A percentile compares a stretch with the other conserved stretches of the same genome.
These are phyloP conservation scores for Kryphioiulus occultus DNA, from an alignment of 2,888 invertebrate genomes.

Conservation along the genomic window DNA sequence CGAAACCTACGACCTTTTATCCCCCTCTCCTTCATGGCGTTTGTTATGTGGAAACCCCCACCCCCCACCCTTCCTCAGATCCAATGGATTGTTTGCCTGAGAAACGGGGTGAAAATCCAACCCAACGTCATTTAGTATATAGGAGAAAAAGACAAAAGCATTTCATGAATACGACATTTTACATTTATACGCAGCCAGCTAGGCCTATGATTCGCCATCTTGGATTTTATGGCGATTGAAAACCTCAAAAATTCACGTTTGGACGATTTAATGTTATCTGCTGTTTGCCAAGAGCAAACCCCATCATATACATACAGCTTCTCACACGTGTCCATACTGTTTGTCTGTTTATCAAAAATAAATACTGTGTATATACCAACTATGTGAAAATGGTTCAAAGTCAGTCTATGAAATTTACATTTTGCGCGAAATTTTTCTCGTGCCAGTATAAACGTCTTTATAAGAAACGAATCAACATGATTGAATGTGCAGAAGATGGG, in stretches of 20 bases:
- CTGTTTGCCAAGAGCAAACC: too few species aligned
- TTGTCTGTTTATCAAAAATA: background rate
- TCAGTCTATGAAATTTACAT: too few species aligned
- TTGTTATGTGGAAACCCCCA: background rate
- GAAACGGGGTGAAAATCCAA: background rate
- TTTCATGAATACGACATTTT: background rate
- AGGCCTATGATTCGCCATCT: background rate
- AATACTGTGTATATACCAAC: background rate
- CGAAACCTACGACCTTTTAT: slow-evolving; percentile 12
- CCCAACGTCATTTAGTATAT: background rate
- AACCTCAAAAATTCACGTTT: background rate
- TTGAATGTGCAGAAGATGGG: too few species aligned
- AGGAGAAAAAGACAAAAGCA: background rate
- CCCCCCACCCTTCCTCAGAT: too few species aligned
- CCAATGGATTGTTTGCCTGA: background rate
- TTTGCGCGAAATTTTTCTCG: too few species aligned
- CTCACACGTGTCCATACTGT: too few species aligned
- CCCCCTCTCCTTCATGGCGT: background rate
- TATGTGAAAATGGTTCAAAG: too few species aligned
- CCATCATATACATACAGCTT: too few species aligned
- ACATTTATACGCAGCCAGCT: background rate
- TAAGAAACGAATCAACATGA: too few species aligned
- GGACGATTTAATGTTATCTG: background rate
- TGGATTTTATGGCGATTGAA: background rate
- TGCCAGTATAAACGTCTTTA: too few species aligned